A percentile compares a stretch with the other conserved stretches of the same genome.
phyloP scores from a whole-genome alignment of 2,888 invertebrate species.

The Odontomyia ornata region DNA sequence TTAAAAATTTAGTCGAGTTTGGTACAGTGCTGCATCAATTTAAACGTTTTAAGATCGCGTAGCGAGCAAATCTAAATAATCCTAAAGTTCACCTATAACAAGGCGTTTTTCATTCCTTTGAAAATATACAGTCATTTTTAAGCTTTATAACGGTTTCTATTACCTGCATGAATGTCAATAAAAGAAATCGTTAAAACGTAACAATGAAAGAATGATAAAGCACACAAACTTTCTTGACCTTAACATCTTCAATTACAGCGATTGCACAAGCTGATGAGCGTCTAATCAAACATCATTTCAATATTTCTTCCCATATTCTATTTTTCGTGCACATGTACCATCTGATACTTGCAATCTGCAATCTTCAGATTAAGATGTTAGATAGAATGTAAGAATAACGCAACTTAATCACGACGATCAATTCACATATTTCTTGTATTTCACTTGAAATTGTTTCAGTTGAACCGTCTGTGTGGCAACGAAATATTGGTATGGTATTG shows the following conservation, averaged over 20 bases:
- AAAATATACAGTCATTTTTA: too few relatives aligned
- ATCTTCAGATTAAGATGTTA: too few relatives aligned
- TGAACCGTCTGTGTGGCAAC: neutral
- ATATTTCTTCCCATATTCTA: constrained; percentile 6
- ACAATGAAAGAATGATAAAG: too few relatives aligned
- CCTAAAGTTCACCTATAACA: too few relatives aligned
- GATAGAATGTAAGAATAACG: neutral
- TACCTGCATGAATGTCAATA: too few relatives aligned
- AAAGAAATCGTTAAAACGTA: too few relatives aligned
- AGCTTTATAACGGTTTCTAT: too few relatives aligned
- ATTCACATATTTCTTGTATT: neutral
- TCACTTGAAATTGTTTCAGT: neutral
- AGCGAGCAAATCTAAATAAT: too few relatives aligned
- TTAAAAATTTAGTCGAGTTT: too few relatives aligned
- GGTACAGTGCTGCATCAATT: too few relatives aligned
- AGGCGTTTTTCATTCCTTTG: too few relatives aligned
- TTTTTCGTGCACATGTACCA: neutral
- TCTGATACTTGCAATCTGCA: neutral
- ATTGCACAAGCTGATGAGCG: neutral
- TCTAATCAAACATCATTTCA: constrained; percentile 22
- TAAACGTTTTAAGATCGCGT: too few relatives aligned
- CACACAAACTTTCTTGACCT: neutral
- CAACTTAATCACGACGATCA: neutral
- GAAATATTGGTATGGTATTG: neutral
- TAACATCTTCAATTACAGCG: neutral